A percentile compares a stretch with the other conserved stretches of the same genome.
These are phyloP conservation scores for Cathartes aura DNA, from an alignment of 2,113 vertebrate species.

Conservation along the genomic window DNA sequence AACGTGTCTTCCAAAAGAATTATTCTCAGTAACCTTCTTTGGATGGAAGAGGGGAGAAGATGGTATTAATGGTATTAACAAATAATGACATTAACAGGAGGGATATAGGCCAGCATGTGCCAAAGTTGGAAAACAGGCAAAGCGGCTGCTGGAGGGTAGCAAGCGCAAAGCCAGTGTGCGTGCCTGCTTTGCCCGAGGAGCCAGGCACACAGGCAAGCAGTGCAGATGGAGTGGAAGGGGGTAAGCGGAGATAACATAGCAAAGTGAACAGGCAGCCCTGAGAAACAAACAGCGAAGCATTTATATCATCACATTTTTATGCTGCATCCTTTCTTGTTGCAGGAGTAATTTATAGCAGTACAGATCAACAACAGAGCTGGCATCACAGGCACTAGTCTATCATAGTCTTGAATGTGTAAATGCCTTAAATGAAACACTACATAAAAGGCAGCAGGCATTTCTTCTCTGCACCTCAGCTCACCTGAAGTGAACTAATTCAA, in stretches of 20 bases:
- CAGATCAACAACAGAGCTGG: not conserved
- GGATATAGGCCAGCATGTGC: not conserved
- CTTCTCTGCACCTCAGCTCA: not conserved
- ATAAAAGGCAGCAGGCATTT: not conserved
- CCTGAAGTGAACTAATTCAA: not conserved
- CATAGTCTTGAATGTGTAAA: not conserved
- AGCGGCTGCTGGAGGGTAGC: not conserved
- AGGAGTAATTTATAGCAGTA: not conserved
- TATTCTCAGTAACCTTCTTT: not conserved
- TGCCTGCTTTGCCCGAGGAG: not conserved
- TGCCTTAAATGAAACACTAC: not conserved
- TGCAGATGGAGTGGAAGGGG: not conserved
- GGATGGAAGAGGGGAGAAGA: not conserved
- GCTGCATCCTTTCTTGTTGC: not conserved
- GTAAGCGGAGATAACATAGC: rapidly evolving
- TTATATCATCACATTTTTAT: not conserved
- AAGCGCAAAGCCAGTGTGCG: not conserved
- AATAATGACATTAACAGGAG: not conserved
- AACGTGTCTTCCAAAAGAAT: not conserved
- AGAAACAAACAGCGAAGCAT: not conserved
- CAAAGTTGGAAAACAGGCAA: not conserved
- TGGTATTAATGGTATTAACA: not conserved
- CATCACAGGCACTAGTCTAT: not conserved
- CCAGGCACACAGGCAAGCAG: not conserved
- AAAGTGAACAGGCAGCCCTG: not conserved